Conservation (phyloP, 2,888 invertebrate genomes). For the Drosophila borealis region DNA sequence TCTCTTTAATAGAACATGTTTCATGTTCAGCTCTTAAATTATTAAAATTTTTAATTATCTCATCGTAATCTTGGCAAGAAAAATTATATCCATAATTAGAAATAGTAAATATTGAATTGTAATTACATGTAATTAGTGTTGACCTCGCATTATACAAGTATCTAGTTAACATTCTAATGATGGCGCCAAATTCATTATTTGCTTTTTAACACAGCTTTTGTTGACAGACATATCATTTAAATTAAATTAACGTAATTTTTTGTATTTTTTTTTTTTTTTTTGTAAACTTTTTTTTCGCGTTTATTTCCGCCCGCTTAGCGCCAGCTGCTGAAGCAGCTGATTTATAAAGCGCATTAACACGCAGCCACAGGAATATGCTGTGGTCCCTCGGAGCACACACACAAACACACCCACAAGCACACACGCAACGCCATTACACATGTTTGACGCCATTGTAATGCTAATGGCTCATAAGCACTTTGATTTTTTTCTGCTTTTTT, state of each 20-base stretch:
- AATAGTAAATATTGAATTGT: too few species aligned
- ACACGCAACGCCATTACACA: constrained; percentile 60
- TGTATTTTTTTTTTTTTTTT: constrained; percentile 1
- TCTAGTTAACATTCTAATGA: not conserved
- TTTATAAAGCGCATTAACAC: constrained; percentile 75
- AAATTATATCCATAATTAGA: too few species aligned
- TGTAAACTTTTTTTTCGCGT: constrained; percentile 11
- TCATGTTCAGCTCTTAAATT: too few species aligned
- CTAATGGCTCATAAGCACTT: constrained; percentile 82
- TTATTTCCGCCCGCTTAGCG: constrained; percentile 10
- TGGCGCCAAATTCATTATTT: constrained; percentile 21
- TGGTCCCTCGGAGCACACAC: constrained; percentile 23
- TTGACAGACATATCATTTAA: constrained; percentile 56
- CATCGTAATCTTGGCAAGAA: too few species aligned
- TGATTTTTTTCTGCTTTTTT: constrained; percentile 54
- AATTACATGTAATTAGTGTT: not conserved
- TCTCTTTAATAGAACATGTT: too few species aligned
- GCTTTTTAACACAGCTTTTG: constrained; percentile 1
- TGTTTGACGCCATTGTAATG: constrained; percentile 79
- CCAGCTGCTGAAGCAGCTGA: constrained; percentile 60
- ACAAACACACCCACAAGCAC: constrained; percentile 22
- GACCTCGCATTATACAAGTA: not conserved
- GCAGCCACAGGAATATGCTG: constrained; percentile 50
- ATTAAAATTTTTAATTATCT: too few species aligned
- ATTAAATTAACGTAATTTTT: constrained; percentile 71